phyloP scores from a whole-genome alignment of 2,113 vertebrate genomes.

The Gadus macrocephalus region DNA sequence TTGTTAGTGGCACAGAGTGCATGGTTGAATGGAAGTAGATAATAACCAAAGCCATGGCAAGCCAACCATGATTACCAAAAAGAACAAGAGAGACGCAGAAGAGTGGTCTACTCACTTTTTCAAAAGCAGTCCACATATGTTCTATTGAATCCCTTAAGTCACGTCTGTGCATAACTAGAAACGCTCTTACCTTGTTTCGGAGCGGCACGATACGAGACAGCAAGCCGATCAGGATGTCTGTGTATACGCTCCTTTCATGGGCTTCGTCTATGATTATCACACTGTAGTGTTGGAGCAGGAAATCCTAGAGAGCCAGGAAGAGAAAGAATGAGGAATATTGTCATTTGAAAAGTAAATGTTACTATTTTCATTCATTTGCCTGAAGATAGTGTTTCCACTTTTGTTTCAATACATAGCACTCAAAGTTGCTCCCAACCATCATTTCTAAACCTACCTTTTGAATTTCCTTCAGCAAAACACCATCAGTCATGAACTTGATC shows the following conservation, averaged over 20 bases:
- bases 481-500: constrained; percentile 98
- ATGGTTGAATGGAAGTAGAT: background rate
- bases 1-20: too few relatives aligned
- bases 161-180: background rate
- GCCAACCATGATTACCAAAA: background rate
- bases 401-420: too few relatives aligned
- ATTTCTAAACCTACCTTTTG: constrained; percentile 78
- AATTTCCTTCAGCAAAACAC: constrained; percentile 92
- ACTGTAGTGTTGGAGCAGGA: constrained; percentile 86
- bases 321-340: background rate
- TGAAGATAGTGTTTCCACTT: too few relatives aligned
- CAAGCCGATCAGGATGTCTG: constrained; percentile 91
- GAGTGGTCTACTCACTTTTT: too few relatives aligned
- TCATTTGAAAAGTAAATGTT: background rate
- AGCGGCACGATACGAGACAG: constrained; percentile 90
- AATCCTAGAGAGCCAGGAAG: constrained; percentile 75
- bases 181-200: constrained; percentile 77
- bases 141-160: too few relatives aligned
- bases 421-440: too few relatives aligned
- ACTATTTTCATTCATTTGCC: background rate
- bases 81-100: background rate
- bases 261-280: constrained; percentile 91
- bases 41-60: background rate
- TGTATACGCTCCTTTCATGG: constrained; percentile 93
- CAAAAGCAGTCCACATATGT: background rate